These are phyloP conservation scores for Drosophila lowei DNA, from an alignment of 1,140 invertebrate genomes.

Conservation along the genomic window DNA sequence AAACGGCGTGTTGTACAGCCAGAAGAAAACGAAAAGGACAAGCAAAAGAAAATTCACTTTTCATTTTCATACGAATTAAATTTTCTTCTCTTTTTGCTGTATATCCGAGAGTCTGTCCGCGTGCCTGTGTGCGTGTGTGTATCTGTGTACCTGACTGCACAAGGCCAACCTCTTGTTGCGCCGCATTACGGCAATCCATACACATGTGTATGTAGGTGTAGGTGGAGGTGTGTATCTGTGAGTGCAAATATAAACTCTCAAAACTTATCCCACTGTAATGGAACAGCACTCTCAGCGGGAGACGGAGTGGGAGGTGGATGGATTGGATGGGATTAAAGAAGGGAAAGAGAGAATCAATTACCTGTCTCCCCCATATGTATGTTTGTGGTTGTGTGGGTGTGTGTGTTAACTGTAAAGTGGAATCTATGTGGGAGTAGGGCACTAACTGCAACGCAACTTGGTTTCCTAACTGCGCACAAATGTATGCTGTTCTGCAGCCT, in stretches of 20 bases:
- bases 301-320: not conserved
- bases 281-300: constrained; percentile 9
- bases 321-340: not conserved
- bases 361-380: constrained; percentile 30
- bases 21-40: not conserved
- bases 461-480: constrained; percentile 39
- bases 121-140: constrained; percentile 30
- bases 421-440: constrained; percentile 16
- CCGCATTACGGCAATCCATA: constrained; percentile 52
- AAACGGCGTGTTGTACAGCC: no score
- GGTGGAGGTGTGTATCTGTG: constrained; percentile 2
- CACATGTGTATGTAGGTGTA: constrained; percentile 22
- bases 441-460: constrained; percentile 14
- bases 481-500: constrained; percentile 32
- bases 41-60: constrained; percentile 36
- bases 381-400: constrained; percentile 16
- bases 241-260: constrained; percentile 53
- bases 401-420: constrained; percentile 39
- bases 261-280: constrained; percentile 29
- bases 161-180: constrained; percentile 78
- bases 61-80: constrained; percentile 39
- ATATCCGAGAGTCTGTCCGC: constrained; percentile 1
- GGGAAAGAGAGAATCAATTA: constrained; percentile 47
- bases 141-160: constrained; percentile 58
- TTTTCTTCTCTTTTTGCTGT: constrained; percentile 26